Conservation (phyloP, 2,113 vertebrate species). For the Poeciliopsis occidentalis region DNA sequence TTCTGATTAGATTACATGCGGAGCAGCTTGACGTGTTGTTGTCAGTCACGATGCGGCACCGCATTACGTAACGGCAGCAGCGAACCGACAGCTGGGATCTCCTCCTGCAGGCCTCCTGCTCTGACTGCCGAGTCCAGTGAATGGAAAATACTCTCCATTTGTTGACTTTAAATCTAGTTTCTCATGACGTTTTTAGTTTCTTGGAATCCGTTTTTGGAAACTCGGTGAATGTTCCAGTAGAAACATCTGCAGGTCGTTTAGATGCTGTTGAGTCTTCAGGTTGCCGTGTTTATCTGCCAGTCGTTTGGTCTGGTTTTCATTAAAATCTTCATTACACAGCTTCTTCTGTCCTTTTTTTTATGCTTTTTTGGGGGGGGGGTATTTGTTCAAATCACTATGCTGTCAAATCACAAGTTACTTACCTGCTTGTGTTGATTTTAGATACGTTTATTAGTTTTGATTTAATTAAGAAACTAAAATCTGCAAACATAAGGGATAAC, state of each 20-base stretch:
- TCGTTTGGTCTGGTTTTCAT: neutral
- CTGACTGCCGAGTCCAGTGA: neutral
- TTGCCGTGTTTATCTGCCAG: neutral
- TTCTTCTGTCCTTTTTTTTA: too few relatives aligned
- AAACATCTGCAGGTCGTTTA: neutral
- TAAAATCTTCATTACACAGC: too few relatives aligned
- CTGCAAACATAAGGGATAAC: neutral
- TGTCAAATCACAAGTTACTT: neutral
- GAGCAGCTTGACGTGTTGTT: neutral
- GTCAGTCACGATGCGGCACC: neutral
- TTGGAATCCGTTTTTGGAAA: neutral
- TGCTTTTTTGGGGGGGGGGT: too few relatives aligned
- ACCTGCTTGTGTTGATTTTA: neutral
- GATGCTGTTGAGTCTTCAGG: neutral
- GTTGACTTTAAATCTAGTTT: conserved; percentile 14
- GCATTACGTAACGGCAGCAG: conserved; percentile 9
- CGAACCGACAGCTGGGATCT: conserved; percentile 15
- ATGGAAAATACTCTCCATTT: neutral
- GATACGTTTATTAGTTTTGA: too few relatives aligned
- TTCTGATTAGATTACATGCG: neutral
- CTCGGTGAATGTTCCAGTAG: neutral
- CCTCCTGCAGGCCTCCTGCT: neutral
- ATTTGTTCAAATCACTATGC: neutral
- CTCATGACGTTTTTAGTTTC: neutral
- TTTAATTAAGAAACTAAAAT: neutral